A percentile compares a stretch with the other conserved stretches of the same genome.
Conservation (phyloP, 2,113 vertebrate genomes). For the Hyla sarda region DNA sequence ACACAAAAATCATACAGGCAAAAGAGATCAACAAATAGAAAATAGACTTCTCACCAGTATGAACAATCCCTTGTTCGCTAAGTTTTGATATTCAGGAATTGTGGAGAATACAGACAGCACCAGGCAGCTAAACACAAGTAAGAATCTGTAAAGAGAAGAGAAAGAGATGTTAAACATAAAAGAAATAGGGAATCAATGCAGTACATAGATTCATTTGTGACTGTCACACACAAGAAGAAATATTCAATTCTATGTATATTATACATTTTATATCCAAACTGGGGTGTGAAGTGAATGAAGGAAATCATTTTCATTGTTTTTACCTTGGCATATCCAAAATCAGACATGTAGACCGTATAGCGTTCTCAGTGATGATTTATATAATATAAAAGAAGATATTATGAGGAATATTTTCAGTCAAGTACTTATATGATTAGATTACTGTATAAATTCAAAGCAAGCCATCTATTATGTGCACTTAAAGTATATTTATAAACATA, state of each 20-base stretch:
- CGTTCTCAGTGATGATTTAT: too few species aligned
- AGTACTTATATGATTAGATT: not conserved
- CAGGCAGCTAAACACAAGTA: constrained; percentile 97
- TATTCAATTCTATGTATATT: too few species aligned
- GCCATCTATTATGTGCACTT: not conserved
- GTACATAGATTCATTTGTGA: not conserved
- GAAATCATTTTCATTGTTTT: too few species aligned
- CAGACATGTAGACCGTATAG: not conserved
- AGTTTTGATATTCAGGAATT: constrained; percentile 90
- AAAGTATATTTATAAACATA: not conserved
- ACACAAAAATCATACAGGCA: not conserved
- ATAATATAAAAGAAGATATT: too few species aligned
- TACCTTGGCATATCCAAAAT: not conserved
- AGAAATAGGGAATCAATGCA: not conserved
- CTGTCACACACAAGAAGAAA: not conserved
- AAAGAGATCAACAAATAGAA: not conserved
- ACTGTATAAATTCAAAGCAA: not conserved
- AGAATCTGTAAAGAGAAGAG: constrained; percentile 82
- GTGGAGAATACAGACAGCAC: constrained; percentile 98
- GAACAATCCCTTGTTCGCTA: constrained; percentile 93
- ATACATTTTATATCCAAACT: too few species aligned
- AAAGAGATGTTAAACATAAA: not conserved
- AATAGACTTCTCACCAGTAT: constrained; percentile 85
- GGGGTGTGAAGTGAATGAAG: too few species aligned
- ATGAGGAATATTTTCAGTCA: not conserved